phyloP scores from a whole-genome alignment of 2,888 invertebrate genomes.

The Catocala fraxini region DNA sequence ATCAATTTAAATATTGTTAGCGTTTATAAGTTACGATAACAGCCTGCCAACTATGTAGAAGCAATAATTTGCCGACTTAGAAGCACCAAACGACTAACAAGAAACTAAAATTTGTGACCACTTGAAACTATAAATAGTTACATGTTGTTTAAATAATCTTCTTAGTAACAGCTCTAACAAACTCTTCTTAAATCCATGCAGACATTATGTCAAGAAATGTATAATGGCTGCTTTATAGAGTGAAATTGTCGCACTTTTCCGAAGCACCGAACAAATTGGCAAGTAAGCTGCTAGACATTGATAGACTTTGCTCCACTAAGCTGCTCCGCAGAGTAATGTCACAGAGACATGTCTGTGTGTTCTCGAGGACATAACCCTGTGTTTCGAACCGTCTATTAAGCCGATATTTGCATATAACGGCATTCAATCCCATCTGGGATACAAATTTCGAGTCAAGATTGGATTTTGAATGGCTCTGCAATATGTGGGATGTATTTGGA shows the following conservation, averaged over 20 bases:
- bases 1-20: too few species aligned
- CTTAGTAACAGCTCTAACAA: background rate
- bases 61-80: too few species aligned
- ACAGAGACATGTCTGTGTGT: conserved; percentile 29
- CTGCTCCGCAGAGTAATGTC: conserved; percentile 15
- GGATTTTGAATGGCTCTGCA: conserved; percentile 30
- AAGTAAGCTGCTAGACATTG: conserved; percentile 22
- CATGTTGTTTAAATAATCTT: too few species aligned
- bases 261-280: conserved; percentile 19
- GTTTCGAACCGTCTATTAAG: conserved; percentile 26
- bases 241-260: background rate
- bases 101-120: too few species aligned
- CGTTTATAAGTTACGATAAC: too few species aligned
- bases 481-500: conserved; percentile 7
- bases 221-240: background rate
- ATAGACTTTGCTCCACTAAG: conserved; percentile 22
- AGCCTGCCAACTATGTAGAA: too few species aligned
- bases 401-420: conserved; percentile 42
- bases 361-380: conserved; percentile 16
- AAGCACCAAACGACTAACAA: too few species aligned
- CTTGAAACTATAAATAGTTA: too few species aligned
- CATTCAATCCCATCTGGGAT: conserved; percentile 30
- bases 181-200: background rate
- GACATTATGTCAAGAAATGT: background rate
- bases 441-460: conserved; percentile 27